These are phyloP conservation scores for Opisthocomus hoazin DNA, from an alignment of 2,113 vertebrate genomes.

Conservation along the genomic window DNA sequence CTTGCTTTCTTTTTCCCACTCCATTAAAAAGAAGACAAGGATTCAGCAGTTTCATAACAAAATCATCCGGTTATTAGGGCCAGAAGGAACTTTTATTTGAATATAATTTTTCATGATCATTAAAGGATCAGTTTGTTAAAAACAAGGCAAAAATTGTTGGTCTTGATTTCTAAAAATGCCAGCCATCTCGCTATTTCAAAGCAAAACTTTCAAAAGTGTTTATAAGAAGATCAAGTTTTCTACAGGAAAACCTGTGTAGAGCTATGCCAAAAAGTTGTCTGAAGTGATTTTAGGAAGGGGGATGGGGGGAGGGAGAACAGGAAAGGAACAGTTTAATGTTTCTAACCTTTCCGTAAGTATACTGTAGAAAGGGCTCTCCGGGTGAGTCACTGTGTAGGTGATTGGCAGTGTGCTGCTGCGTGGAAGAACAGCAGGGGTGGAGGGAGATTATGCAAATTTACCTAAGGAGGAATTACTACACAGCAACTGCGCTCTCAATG, in stretches of 20 bases:
- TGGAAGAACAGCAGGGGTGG: not conserved
- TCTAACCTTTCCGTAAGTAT: slow-evolving; percentile 35
- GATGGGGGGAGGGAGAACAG: not conserved
- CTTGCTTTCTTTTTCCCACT: not conserved
- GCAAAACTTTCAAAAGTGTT: not conserved
- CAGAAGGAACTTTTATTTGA: not conserved
- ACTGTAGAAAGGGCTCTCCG: not conserved
- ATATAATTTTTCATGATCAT: not conserved
- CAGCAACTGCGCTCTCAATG: accelerated
- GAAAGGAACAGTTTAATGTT: slow-evolving; percentile 42
- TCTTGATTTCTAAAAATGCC: not conserved
- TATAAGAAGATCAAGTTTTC: not conserved
- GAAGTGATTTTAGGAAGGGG: not conserved
- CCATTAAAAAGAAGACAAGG: not conserved
- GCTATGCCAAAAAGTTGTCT: not conserved
- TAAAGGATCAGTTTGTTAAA: not conserved
- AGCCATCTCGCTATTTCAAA: not conserved
- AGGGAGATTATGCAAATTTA: not conserved
- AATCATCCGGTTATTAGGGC: not conserved
- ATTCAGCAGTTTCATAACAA: not conserved
- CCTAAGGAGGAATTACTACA: slow-evolving; percentile 20
- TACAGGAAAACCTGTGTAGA: not conserved
- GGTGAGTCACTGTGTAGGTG: slow-evolving; percentile 58
- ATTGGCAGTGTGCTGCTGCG: not conserved
- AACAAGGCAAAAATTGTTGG: not conserved